A percentile compares a stretch with the other conserved stretches of the same genome.
These are phyloP conservation scores for Micoletzkya japonica DNA, from an alignment of 2,888 invertebrate genomes.

Conservation along the genomic window DNA sequence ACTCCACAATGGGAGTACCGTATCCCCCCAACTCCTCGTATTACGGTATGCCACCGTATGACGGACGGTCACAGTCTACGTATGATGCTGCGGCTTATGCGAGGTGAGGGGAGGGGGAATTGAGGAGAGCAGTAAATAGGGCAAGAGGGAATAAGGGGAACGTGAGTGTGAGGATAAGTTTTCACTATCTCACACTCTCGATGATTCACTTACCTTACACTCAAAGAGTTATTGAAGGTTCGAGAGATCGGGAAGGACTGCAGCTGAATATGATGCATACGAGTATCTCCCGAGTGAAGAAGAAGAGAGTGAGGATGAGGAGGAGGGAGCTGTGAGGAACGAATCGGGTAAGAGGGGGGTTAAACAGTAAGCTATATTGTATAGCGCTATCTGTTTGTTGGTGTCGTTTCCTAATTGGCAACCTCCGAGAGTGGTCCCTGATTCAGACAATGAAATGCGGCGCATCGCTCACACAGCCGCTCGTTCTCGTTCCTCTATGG, in stretches of 20 bases:
- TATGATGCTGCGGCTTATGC: constrained; percentile 14
- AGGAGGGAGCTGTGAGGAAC: constrained; percentile 13
- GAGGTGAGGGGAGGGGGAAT: too few species aligned
- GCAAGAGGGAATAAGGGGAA: too few species aligned
- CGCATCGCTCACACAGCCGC: constrained; percentile 23
- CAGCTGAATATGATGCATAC: constrained; percentile 17
- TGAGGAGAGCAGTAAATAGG: too few species aligned
- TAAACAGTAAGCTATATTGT: too few species aligned
- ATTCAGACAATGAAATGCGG: constrained; percentile 24
- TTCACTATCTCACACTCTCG: too few species aligned
- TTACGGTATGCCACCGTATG: constrained; percentile 7
- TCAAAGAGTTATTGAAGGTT: constrained; percentile 6
- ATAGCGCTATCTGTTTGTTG: too few species aligned
- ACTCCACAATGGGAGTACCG: constrained; percentile 16
- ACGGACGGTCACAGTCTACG: constrained; percentile 5
- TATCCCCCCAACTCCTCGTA: background rate
- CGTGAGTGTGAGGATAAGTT: too few species aligned
- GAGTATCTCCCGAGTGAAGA: constrained; percentile 25
- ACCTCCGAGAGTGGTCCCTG: background rate
- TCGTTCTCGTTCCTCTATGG: constrained; percentile 15
- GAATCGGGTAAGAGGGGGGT: too few species aligned
- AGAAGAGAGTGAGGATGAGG: constrained; percentile 13
- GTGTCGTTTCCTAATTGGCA: too few species aligned
- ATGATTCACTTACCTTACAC: too few species aligned
- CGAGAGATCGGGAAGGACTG: constrained; percentile 11